These are phyloP conservation scores for Colaptes auratus DNA, from an alignment of 2,113 vertebrate genomes.

Conservation along the genomic window DNA sequence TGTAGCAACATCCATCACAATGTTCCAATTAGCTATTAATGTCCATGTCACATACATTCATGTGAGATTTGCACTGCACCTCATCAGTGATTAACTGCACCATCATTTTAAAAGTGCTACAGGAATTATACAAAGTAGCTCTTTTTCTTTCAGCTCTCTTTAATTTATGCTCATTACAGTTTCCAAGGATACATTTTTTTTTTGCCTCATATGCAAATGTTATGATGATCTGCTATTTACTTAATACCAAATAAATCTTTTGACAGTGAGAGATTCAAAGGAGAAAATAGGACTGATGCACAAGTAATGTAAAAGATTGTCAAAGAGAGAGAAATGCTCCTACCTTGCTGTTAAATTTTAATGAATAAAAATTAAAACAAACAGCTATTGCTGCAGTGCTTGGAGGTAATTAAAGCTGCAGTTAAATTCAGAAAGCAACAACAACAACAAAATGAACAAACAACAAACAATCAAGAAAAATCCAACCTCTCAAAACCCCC, in stretches of 20 bases:
- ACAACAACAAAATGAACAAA: too few species aligned
- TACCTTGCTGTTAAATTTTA: neutral
- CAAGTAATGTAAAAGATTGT: neutral
- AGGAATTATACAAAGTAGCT: slow-evolving; percentile 25
- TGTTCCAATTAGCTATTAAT: slow-evolving; percentile 40
- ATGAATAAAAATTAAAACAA: neutral
- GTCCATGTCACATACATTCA: neutral
- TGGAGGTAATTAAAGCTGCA: neutral
- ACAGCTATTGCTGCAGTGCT: neutral
- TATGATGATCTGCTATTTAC: slow-evolving; percentile 17
- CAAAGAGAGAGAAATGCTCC: neutral
- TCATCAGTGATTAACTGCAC: slow-evolving; percentile 34
- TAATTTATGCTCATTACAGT: slow-evolving; percentile 18
- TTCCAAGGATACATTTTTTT: slow-evolving; percentile 30
- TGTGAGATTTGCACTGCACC: slow-evolving; percentile 1
- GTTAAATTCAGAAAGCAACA: neutral
- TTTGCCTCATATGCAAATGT: neutral
- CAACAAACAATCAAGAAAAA: too few species aligned
- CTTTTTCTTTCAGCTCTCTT: neutral
- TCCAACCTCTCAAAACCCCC: too few species aligned
- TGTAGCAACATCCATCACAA: neutral
- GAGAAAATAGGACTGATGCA: neutral
- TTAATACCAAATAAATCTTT: slow-evolving; percentile 28
- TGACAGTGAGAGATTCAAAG: neutral
- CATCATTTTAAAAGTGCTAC: slow-evolving; percentile 13